Evolutionary conservation across 2,113 vertebrate species (phyloP).

Genomic region (Anguilla japonica): DNA sequence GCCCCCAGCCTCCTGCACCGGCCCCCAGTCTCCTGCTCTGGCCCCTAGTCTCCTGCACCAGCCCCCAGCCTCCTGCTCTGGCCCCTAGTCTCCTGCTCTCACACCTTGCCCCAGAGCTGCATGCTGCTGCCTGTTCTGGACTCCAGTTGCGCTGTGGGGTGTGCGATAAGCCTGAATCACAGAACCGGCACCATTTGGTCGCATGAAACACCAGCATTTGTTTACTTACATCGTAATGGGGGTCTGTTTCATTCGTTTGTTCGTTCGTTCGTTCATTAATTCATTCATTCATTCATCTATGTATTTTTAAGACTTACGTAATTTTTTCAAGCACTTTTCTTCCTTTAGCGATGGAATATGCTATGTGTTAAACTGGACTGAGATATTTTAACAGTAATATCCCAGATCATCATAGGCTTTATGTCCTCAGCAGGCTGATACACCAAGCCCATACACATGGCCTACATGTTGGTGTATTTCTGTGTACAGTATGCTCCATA

Average conservation of each 20-base stretch:
- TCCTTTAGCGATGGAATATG: background rate
- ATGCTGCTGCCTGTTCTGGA: background rate
- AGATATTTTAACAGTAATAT: background rate
- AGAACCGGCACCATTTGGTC: background rate
- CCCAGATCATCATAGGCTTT: background rate
- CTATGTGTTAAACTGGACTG: background rate
- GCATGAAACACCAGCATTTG: background rate
- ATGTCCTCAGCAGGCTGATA: background rate
- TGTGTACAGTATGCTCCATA: background rate
- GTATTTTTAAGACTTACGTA: too few species aligned
- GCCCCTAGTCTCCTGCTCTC: background rate
- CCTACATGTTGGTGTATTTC: too few species aligned
- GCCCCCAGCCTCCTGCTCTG: too few species aligned
- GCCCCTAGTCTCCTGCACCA: background rate
- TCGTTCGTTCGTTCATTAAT: too few species aligned
- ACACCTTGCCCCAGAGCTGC: background rate
- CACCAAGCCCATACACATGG: too few species aligned
- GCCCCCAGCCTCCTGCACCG: too few species aligned
- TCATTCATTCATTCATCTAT: too few species aligned
- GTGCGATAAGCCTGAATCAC: background rate
- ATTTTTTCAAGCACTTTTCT: too few species aligned
- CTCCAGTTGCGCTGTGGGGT: background rate
- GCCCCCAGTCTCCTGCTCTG: too few species aligned
- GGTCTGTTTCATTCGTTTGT: background rate
- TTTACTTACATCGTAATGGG: too few species aligned